Base-by-base conservation (phyloP, 1,140 invertebrate species). In the Trichonephila clavata region DNA sequence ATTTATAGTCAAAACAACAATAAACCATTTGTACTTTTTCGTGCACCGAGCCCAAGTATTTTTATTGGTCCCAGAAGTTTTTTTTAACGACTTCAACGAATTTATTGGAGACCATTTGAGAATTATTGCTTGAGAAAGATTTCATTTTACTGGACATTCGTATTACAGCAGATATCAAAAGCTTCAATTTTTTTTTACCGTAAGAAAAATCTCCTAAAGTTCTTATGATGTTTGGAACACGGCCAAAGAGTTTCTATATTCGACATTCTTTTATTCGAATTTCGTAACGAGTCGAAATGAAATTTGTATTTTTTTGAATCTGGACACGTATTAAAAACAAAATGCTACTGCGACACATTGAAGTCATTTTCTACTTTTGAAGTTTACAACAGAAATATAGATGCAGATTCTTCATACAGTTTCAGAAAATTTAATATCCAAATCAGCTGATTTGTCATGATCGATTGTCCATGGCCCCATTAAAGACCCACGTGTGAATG, bases 41-140 rank as follows among this genome's bases (percentile, higher is more conserved):
- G 39, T 50, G 43, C 32, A 50, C 18, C 0, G 27, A 57, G 39
- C 27, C 32, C 7, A 3, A 27, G 32, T 43, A 43, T 18, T 81
- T 83, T 57, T 83, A 83, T 83, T 20, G 81, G 43, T 83, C 43
- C 81, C 50, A 16, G 39, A n/a, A 59, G 81, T 27, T 83, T 83
- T 83, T 50, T 24, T 24, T 83, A 83, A 83, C 81, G 81, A 59
- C 43, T 24, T 21, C 21, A 50, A 83, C n/a, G n/a, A 83, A 83
- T 83, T 83, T 83, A 83, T 83, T 83, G 81, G 43, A 57, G 43
- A 83, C 43, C 39, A 83, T 83, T 59, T 83, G 50, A 59, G 80
- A 83, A 83, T 83, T 83, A 83, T 83, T 8, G 81, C 43, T 83
- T 57, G 43, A 59, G 59, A 83, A 83, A 16, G 81, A 59, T 83